phyloP scores from a whole-genome alignment of 2,113 vertebrate genomes.

The Rhipidura dahli region DNA sequence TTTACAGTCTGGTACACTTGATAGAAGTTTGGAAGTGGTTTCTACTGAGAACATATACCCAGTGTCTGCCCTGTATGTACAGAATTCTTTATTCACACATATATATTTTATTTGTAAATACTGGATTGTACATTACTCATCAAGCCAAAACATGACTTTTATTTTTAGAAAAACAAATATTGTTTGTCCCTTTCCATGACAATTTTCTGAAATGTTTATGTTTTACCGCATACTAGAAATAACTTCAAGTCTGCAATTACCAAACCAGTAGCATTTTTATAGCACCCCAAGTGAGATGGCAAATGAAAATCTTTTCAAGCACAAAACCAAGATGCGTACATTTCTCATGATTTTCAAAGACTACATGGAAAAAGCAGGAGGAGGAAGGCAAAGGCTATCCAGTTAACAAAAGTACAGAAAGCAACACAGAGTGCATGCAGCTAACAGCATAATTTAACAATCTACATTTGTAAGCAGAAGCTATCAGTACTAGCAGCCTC shows the following conservation, averaged over 20 bases:
- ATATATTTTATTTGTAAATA: background rate
- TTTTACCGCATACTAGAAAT: background rate
- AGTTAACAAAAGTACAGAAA: background rate
- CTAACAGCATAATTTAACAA: background rate
- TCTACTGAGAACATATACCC: background rate
- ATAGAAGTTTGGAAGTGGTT: background rate
- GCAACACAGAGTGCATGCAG: background rate
- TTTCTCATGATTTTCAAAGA: background rate
- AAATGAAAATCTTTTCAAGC: background rate
- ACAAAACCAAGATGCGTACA: background rate
- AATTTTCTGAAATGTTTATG: background rate
- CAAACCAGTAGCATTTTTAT: background rate
- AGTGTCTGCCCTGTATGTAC: background rate
- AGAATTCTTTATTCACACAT: background rate
- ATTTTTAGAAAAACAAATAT: background rate
- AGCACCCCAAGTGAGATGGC: background rate
- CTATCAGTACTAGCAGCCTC: background rate
- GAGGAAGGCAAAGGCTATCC: background rate
- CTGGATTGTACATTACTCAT: background rate
- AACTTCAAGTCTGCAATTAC: background rate
- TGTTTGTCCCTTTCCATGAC: background rate
- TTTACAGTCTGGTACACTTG: background rate
- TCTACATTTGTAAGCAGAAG: background rate
- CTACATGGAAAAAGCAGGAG: background rate
- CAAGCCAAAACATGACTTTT: background rate